Evolutionary conservation across 2,888 invertebrate species (phyloP).

Genomic region (Pyrgus malvae): DNA sequence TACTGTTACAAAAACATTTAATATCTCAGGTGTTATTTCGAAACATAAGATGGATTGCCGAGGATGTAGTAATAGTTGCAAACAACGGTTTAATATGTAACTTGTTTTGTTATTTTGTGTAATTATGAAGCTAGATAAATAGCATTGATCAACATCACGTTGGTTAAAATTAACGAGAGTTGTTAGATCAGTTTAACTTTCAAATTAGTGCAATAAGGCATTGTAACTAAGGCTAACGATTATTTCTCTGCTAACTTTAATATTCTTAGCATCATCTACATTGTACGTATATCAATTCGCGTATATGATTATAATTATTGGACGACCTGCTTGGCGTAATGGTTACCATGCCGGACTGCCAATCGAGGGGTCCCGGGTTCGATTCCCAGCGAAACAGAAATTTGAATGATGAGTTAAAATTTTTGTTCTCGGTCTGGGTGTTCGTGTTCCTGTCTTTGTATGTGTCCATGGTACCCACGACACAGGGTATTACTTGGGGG

Average conservation of each 20-base stretch:
- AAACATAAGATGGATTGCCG: slow-evolving; percentile 12
- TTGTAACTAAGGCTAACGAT: not conserved
- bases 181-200: not conserved
- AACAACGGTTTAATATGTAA: slow-evolving; percentile 13
- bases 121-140: slow-evolving; percentile 9
- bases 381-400: too few relatives aligned
- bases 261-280: not conserved
- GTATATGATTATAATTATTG: too few relatives aligned
- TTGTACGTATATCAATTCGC: too few relatives aligned
- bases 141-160: slow-evolving; percentile 1
- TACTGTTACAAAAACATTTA: not conserved
- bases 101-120: slow-evolving; percentile 12
- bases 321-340: too few relatives aligned
- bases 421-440: too few relatives aligned
- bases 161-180: not conserved
- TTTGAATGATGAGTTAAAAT: too few relatives aligned
- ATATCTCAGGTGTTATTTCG: not conserved
- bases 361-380: too few relatives aligned
- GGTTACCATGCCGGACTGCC: too few relatives aligned
- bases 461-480: too few relatives aligned
- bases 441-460: too few relatives aligned
- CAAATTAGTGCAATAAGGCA: not conserved
- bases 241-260: not conserved
- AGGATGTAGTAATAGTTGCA: slow-evolving; percentile 3
- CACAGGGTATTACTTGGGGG: too few relatives aligned